phyloP scores from a whole-genome alignment of 2,888 invertebrate genomes.

The Subacronicta megacephala region DNA sequence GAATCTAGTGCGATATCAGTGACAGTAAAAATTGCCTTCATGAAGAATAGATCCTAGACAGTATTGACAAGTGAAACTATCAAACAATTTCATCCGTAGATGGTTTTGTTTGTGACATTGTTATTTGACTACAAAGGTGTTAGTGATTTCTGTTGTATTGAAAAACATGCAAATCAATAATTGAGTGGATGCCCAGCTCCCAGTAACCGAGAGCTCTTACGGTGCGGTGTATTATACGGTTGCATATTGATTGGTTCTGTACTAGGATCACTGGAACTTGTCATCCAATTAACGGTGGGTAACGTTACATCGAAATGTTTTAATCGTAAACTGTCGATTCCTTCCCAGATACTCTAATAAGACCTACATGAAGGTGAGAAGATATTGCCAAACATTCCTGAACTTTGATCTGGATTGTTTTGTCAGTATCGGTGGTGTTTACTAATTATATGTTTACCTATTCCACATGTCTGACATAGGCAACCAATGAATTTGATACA shows the following conservation, averaged over 20 bases:
- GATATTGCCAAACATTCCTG: constrained; percentile 28
- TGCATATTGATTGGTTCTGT: constrained; percentile 86
- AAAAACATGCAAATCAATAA: constrained; percentile 85
- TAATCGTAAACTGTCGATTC: constrained; percentile 20
- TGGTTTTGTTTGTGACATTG: constrained; percentile 76
- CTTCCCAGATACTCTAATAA: constrained; percentile 29
- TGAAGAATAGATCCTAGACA: constrained; percentile 68
- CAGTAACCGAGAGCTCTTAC: constrained; percentile 73
- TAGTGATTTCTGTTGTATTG: constrained; percentile 78
- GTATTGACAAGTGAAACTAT: constrained; percentile 87
- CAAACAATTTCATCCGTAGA: constrained; percentile 75
- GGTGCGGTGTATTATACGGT: constrained; percentile 78
- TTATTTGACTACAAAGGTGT: constrained; percentile 77
- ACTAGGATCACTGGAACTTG: constrained; percentile 73
- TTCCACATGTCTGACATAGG: constrained; percentile 3
- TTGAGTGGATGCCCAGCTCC: constrained; percentile 77
- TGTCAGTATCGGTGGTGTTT: constrained; percentile 16
- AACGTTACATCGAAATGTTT: constrained; percentile 39
- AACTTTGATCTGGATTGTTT: constrained; percentile 20
- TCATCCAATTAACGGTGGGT: constrained; percentile 77
- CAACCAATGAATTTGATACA: constrained; percentile 6
- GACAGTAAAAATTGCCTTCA: constrained; percentile 68
- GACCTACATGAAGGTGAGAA: constrained; percentile 9
- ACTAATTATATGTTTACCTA: constrained; percentile 45
- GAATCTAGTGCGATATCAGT: constrained; percentile 65